Evolutionary conservation across 1,140 invertebrate species (phyloP).

Genomic region (Dufourea novaeangliae): DNA sequence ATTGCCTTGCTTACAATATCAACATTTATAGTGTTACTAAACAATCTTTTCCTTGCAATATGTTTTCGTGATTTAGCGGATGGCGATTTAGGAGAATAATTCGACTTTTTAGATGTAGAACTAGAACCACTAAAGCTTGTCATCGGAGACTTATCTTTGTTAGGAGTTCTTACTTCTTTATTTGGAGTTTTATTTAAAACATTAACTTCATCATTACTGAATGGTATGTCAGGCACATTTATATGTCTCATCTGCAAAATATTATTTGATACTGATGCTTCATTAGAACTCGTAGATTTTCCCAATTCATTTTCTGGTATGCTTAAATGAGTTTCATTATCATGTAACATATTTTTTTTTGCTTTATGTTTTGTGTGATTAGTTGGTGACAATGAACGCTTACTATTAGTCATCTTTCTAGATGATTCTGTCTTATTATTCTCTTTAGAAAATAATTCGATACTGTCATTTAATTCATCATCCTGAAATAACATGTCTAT

Average conservation of each 20-base stretch:
- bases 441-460: background rate
- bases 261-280: no score
- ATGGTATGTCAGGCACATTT: background rate
- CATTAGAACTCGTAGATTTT: background rate
- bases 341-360: background rate
- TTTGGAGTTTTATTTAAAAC: background rate
- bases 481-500: background rate
- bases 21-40: slow-evolving; percentile 30
- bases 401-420: background rate
- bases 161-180: background rate
- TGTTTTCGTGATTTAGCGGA: background rate
- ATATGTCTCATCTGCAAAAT: background rate
- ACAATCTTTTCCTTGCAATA: slow-evolving; percentile 44
- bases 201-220: background rate
- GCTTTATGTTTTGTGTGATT: background rate
- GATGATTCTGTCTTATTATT: background rate
- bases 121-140: background rate
- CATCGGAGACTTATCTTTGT: background rate
- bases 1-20: slow-evolving; percentile 48
- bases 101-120: background rate
- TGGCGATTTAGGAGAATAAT: slow-evolving; percentile 3
- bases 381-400: background rate
- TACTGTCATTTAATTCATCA: background rate
- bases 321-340: background rate
- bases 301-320: background rate